These are phyloP conservation scores for Saguinus imperator DNA, from an alignment of 2,113 vertebrate genomes.

Conservation along the genomic window DNA sequence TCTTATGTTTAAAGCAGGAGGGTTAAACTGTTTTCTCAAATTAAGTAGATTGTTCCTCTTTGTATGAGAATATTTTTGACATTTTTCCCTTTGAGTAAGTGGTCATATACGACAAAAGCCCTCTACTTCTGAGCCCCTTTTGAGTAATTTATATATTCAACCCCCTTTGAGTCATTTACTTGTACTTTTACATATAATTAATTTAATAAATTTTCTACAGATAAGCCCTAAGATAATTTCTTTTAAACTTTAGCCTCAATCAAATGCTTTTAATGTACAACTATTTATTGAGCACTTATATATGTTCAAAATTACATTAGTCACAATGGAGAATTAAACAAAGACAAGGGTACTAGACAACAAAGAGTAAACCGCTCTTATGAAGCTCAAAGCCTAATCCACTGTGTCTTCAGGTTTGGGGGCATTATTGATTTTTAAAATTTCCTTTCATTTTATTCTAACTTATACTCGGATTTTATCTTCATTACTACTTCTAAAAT, in stretches of 20 bases:
- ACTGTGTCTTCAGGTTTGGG: neutral
- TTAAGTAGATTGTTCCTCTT: conserved; percentile 5
- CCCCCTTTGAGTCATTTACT: neutral
- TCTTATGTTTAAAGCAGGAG: neutral
- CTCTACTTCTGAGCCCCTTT: neutral
- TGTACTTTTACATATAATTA: neutral
- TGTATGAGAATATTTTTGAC: neutral
- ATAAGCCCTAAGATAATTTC: neutral
- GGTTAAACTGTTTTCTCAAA: neutral
- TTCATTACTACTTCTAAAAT: neutral
- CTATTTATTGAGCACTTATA: neutral
- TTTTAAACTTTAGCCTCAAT: neutral
- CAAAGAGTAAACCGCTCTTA: neutral
- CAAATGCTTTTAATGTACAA: conserved; percentile 20
- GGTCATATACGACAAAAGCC: neutral
- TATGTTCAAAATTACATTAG: neutral
- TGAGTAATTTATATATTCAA: neutral
- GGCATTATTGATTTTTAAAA: neutral
- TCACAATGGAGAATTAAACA: neutral
- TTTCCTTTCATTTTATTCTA: neutral
- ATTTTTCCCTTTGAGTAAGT: neutral
- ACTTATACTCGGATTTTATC: neutral
- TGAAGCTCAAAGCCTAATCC: neutral
- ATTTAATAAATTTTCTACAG: neutral
- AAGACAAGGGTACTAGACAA: neutral